Percentiles rank a stretch among this genome's conserved stretches.
Conservation (phyloP, 2,113 vertebrate species). For the Tichodroma muraria region DNA sequence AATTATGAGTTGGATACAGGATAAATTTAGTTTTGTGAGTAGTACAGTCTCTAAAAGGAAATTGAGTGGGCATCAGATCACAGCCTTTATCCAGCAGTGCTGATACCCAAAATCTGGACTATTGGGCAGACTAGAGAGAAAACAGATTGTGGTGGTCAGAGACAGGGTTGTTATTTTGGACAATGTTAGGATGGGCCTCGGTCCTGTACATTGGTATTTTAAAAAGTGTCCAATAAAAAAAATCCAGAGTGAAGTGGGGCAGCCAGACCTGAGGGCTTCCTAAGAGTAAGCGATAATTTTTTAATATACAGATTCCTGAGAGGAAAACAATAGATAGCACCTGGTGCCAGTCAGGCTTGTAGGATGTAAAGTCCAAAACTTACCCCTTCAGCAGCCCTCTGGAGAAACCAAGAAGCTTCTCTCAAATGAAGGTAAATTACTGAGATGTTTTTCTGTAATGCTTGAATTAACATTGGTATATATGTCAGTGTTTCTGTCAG, state of each 20-base stretch:
- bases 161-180: neutral
- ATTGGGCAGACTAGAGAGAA: neutral
- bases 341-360: neutral
- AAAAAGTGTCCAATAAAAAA: neutral
- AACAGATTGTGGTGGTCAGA: neutral
- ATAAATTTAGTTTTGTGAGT: neutral
- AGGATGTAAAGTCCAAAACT: neutral
- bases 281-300: neutral
- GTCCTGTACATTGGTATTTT: fast-evolving
- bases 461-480: neutral
- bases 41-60: neutral
- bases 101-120: neutral
- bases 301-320: neutral
- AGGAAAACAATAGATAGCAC: neutral
- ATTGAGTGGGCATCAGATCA: neutral
- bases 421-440: neutral
- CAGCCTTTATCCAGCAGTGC: neutral
- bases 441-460: neutral
- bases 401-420: neutral
- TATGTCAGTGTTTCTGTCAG: neutral
- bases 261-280: neutral
- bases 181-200: neutral
- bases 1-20: neutral
- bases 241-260: neutral
- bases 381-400: neutral